Conservation (phyloP, 2,113 vertebrate species). For the Semnornis frantzii region DNA sequence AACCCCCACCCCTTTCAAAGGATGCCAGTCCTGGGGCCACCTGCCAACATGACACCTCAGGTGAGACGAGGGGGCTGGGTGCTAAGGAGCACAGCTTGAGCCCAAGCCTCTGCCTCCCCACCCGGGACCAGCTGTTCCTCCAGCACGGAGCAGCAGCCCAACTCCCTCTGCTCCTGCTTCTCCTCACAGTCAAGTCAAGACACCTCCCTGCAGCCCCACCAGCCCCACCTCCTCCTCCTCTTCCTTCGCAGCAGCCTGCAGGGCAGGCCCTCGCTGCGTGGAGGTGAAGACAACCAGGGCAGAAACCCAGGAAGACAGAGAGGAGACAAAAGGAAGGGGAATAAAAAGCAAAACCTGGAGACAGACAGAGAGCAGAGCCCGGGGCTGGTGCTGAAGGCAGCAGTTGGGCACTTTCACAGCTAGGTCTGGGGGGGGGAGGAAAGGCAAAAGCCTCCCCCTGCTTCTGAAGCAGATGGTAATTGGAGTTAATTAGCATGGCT, state of each 20-base stretch:
- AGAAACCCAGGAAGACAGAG: background rate
- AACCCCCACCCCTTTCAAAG: background rate
- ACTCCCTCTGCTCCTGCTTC: background rate
- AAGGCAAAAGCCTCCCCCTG: background rate
- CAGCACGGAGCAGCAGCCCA: background rate
- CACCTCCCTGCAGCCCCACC: slow-evolving; percentile 42
- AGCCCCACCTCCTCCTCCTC: background rate
- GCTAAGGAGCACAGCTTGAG: background rate
- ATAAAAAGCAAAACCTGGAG: background rate
- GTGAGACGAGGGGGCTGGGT: background rate
- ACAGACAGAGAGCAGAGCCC: background rate
- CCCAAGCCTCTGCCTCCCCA: background rate
- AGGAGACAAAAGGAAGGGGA: background rate
- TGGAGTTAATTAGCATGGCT: slow-evolving; percentile 4
- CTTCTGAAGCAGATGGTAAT: slow-evolving; percentile 4
- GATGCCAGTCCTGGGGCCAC: background rate
- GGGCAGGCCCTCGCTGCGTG: background rate
- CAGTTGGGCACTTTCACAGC: background rate
- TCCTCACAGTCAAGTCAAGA: slow-evolving; percentile 40
- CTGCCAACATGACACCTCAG: background rate
- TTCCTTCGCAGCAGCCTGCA: background rate
- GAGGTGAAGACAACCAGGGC: background rate
- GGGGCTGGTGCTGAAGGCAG: background rate
- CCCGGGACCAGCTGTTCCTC: background rate
- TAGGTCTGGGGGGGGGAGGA: background rate